A percentile compares a stretch with the other conserved stretches of the same genome.
Evolutionary conservation across 1,140 invertebrate species (phyloP).

Genomic region (Stegodyphus dumicola): DNA sequence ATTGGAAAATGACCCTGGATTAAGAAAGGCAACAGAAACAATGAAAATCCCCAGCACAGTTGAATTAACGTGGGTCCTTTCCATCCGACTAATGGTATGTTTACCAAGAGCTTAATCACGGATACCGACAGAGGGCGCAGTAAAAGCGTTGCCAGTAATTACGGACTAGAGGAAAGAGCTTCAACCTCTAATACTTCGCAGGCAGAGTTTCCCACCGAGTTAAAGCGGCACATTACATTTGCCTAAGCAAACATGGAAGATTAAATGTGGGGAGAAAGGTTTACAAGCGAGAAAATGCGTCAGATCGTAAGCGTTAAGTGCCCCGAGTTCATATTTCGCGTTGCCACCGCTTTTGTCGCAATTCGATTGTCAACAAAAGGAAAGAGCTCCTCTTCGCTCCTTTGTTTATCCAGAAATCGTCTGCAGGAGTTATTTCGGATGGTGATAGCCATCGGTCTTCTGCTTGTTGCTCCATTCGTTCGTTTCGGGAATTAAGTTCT

Average conservation of each 20-base stretch:
- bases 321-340: constrained; percentile 33
- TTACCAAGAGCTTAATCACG: constrained; percentile 56
- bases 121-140: constrained; percentile 53
- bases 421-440: background rate
- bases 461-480: constrained; percentile 26
- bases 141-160: constrained; percentile 52
- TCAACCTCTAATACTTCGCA: constrained; percentile 47
- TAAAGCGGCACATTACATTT: constrained; percentile 47
- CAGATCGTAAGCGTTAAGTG: constrained; percentile 58
- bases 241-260: constrained; percentile 56
- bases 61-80: constrained; percentile 34
- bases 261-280: constrained; percentile 41
- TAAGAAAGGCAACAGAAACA: background rate
- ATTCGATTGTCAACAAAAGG: constrained; percentile 58
- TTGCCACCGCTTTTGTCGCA: constrained; percentile 48
- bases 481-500: background rate
- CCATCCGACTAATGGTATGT: constrained; percentile 54
- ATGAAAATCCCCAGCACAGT: constrained; percentile 8
- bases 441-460: constrained; percentile 7
- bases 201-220: background rate
- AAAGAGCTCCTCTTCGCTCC: constrained; percentile 26
- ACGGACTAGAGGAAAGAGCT: constrained; percentile 15
- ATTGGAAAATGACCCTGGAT: background rate
- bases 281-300: constrained; percentile 47
- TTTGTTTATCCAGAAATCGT: constrained; percentile 51